Percentiles rank a stretch among this genome's conserved stretches.
Conservation (phyloP, 2,888 invertebrate genomes). For the Brachynemurus nebulosus region DNA sequence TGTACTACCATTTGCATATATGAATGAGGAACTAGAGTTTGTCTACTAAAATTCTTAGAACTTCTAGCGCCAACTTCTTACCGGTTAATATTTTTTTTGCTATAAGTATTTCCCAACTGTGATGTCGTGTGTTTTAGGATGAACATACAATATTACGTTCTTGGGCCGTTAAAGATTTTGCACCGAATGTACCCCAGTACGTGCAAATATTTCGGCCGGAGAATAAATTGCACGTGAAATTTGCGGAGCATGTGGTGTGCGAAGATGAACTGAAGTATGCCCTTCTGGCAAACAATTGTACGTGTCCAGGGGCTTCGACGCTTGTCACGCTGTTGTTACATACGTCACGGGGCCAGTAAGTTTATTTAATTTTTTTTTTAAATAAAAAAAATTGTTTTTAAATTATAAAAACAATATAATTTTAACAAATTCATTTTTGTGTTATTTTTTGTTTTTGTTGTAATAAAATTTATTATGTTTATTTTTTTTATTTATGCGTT, state of each 20-base stretch:
- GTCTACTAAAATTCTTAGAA: not conserved
- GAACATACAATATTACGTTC: conserved; percentile 65
- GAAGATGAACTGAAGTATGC: conserved; percentile 99
- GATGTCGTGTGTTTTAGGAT: no score
- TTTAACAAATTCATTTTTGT: no score
- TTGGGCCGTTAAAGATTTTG: conserved; percentile 98
- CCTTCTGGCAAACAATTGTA: conserved; percentile 93
- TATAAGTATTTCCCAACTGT: no score
- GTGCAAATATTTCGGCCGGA: conserved; percentile 97
- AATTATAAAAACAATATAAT: not conserved
- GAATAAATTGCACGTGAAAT: conserved; percentile 96
- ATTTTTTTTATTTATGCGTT: no score
- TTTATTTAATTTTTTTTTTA: conserved; percentile 23
- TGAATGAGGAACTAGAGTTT: not conserved
- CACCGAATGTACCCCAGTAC: conserved; percentile 91
- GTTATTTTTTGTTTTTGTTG: no score
- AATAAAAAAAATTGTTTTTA: not conserved
- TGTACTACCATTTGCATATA: no score
- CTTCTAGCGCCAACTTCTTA: not conserved
- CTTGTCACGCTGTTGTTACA: conserved; percentile 89
- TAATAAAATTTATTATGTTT: no score
- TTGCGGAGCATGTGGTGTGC: conserved; percentile 96
- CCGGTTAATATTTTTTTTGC: no score
- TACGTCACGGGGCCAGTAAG: conserved; percentile 96
- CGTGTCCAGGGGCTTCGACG: conserved; percentile 94